A percentile compares a stretch with the other conserved stretches of the same genome.
Conservation (phyloP, 2,797 vertebrate genomes). For the Anas georgica region DNA sequence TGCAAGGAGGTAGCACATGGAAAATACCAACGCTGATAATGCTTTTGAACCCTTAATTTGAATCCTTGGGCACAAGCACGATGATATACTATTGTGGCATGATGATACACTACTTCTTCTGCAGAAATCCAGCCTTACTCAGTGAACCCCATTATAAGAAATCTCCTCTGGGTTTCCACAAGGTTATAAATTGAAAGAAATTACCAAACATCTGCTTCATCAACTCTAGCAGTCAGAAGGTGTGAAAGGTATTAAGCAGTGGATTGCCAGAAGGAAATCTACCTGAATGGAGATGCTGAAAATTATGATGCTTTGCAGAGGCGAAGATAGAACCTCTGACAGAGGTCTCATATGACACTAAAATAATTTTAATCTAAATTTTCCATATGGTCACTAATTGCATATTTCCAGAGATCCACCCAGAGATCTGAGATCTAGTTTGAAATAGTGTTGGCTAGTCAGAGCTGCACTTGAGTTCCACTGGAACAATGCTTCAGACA, state of each 20-base stretch:
- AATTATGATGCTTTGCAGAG: not conserved
- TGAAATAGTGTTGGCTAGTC: not conserved
- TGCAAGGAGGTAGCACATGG: not conserved
- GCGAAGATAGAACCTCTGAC: not conserved
- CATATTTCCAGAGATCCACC: not conserved
- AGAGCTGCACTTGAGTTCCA: not conserved
- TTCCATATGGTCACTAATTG: not conserved
- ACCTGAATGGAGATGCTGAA: slow-evolving; percentile 22
- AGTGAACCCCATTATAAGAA: slow-evolving; percentile 8
- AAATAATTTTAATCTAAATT: not conserved
- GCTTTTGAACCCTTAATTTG: not conserved
- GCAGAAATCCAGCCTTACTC: not conserved
- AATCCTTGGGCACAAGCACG: not conserved
- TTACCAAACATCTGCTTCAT: slow-evolving; percentile 37
- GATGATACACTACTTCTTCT: slow-evolving; percentile 8
- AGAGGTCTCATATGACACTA: not conserved
- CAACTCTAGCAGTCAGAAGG: slow-evolving; percentile 25
- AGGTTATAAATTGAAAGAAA: not conserved
- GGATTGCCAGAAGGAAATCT: slow-evolving; percentile 27
- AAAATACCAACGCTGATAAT: not conserved
- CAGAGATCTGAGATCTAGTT: not conserved
- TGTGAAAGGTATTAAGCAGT: slow-evolving; percentile 21
- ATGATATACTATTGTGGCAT: not conserved
- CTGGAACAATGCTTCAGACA: not conserved
- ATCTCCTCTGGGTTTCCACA: slow-evolving; percentile 43